phyloP scores from a whole-genome alignment of 2,797 vertebrate species.

The Paramormyrops hopkinsi region DNA sequence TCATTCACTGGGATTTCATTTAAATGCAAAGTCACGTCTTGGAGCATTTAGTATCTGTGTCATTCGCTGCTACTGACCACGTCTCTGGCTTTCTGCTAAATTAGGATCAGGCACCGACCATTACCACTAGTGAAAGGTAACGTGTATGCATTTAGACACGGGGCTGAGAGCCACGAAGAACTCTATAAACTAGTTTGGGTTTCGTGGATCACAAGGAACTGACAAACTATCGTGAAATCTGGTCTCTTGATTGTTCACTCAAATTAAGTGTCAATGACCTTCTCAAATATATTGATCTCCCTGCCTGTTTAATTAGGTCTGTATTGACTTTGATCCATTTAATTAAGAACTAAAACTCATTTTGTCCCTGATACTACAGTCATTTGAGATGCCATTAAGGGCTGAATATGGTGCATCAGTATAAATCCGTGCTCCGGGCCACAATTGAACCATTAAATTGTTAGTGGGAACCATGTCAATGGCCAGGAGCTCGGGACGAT shows the following conservation, averaged over 20 bases:
- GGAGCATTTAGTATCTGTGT: neutral
- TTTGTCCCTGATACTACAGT: neutral
- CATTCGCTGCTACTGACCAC: neutral
- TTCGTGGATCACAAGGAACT: neutral
- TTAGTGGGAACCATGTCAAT: neutral
- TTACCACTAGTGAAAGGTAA: neutral
- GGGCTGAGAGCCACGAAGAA: neutral
- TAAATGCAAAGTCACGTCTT: neutral
- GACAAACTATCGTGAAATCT: neutral
- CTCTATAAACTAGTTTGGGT: neutral
- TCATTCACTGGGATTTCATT: neutral
- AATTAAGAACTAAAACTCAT: neutral
- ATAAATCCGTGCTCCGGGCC: neutral
- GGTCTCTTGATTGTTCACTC: neutral
- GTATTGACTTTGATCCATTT: conserved; percentile 8
- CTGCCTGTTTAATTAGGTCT: neutral
- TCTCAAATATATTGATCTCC: neutral
- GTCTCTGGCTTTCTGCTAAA: neutral
- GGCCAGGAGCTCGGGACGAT: neutral
- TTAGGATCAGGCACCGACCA: neutral
- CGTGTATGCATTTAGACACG: neutral
- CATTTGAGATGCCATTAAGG: neutral
- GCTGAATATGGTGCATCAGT: neutral
- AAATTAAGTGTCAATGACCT: neutral
- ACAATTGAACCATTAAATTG: neutral